A percentile compares a stretch with the other conserved stretches of the same genome.
phyloP scores from a whole-genome alignment of 2,797 vertebrate genomes.

The Paguma larvata region DNA sequence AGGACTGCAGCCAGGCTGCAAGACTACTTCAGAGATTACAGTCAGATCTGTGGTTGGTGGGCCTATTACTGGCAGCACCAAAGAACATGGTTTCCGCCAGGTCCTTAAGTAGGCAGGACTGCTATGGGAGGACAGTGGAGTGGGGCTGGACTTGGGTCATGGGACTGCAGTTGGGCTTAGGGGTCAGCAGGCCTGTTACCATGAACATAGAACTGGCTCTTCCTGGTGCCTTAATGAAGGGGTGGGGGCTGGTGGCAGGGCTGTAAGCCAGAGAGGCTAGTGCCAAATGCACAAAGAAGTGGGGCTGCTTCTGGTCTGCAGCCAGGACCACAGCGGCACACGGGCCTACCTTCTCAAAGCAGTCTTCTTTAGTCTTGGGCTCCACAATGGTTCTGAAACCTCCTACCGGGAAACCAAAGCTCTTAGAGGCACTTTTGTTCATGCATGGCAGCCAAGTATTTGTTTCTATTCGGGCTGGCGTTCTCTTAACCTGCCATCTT shows the following conservation, averaged over 20 bases:
- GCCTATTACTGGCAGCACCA: background rate
- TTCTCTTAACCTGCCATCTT: background rate
- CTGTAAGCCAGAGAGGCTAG: background rate
- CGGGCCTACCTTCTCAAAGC: background rate
- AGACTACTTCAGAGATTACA: background rate
- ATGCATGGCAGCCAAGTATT: background rate
- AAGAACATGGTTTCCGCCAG: background rate
- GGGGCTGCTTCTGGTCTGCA: background rate
- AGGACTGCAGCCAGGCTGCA: background rate
- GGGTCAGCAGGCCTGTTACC: background rate
- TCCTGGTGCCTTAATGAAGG: background rate
- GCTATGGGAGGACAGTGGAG: background rate
- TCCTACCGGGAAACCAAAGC: background rate
- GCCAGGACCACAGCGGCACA: background rate
- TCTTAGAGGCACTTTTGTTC: background rate
- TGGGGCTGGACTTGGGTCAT: background rate
- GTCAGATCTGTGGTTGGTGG: background rate
- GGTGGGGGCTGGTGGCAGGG: background rate
- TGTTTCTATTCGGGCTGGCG: background rate
- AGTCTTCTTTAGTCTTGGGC: background rate
- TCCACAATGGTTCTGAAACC: background rate
- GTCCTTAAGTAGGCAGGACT: background rate
- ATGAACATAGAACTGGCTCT: background rate
- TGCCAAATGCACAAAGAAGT: no score
- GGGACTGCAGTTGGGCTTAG: background rate